Percentiles rank a stretch among this genome's conserved stretches.
Conservation (phyloP, 1,140 invertebrate species). For the Rhyzopertha dominica region DNA sequence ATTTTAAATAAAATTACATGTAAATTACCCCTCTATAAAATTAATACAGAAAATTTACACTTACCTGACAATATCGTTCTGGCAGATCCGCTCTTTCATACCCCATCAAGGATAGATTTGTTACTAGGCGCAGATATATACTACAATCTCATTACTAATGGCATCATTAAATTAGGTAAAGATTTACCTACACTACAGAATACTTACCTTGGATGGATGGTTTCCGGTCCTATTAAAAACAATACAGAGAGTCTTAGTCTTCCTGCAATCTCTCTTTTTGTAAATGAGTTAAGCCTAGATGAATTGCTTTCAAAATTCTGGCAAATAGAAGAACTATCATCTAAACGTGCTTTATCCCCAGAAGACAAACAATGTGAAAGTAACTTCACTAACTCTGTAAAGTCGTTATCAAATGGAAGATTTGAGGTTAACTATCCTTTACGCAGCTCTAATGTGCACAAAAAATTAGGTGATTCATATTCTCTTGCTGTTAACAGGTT, state of each 20-base stretch:
- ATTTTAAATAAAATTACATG: too few relatives aligned
- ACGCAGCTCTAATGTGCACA: not conserved
- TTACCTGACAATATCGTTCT: not conserved
- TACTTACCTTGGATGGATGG: slow-evolving; percentile 3
- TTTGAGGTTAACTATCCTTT: slow-evolving; percentile 13
- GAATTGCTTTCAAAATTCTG: slow-evolving; percentile 12
- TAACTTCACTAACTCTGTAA: slow-evolving; percentile 3
- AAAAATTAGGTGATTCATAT: slow-evolving; percentile 9
- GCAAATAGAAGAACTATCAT: slow-evolving; percentile 8
- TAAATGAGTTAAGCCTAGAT: not conserved
- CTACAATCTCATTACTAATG: slow-evolving; percentile 3
- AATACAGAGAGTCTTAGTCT: too few relatives aligned
- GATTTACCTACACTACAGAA: slow-evolving; percentile 2
- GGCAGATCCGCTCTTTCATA: slow-evolving; percentile 9
- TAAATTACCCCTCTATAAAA: too few relatives aligned
- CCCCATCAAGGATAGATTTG: slow-evolving; percentile 8
- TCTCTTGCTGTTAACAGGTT: slow-evolving; percentile 3
- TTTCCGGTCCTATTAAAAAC: too few relatives aligned
- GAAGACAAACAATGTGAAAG: slow-evolving; percentile 11
- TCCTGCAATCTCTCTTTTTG: too few relatives aligned
- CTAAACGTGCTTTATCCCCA: not conserved
- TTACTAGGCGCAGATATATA: slow-evolving; percentile 7
- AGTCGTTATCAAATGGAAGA: slow-evolving; percentile 3
- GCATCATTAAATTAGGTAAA: slow-evolving; percentile 7
- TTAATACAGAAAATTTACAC: too few relatives aligned